Conservation (phyloP, 2,888 invertebrate species). For the Diloba caeruleocephala region DNA sequence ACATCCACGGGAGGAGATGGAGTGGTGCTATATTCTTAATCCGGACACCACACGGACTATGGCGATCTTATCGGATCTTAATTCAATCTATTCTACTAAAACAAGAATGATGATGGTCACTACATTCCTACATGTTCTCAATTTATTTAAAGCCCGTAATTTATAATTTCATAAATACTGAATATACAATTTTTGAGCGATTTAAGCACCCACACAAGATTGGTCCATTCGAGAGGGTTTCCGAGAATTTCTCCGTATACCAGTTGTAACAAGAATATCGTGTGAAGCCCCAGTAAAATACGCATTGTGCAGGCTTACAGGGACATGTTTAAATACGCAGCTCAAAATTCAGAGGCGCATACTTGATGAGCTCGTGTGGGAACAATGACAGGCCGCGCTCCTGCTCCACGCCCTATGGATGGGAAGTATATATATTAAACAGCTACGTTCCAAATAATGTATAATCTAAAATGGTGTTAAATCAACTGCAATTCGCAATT, state of each 20-base stretch:
- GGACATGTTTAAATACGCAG: slow-evolving; percentile 67
- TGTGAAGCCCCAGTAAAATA: slow-evolving; percentile 55
- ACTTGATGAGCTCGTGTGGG: slow-evolving; percentile 73
- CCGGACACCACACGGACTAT: too few relatives aligned
- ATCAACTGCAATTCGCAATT: slow-evolving; percentile 3
- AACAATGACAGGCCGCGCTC: slow-evolving; percentile 55
- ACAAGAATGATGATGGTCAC: too few relatives aligned
- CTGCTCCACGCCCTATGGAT: slow-evolving; percentile 19
- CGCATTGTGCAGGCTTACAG: slow-evolving; percentile 66
- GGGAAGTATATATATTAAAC: slow-evolving; percentile 42
- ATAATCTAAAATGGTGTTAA: not conserved
- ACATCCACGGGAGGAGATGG: too few relatives aligned
- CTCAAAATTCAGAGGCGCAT: slow-evolving; percentile 73
- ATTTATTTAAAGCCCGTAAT: too few relatives aligned
- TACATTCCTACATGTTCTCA: too few relatives aligned
- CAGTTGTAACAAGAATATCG: slow-evolving; percentile 43
- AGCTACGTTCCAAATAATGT: slow-evolving; percentile 28
- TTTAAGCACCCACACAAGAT: not conserved
- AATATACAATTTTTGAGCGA: not conserved
- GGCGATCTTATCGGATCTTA: too few relatives aligned
- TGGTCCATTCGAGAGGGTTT: slow-evolving; percentile 19
- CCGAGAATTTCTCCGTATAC: slow-evolving; percentile 24
- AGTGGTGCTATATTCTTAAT: too few relatives aligned
- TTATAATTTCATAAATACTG: too few relatives aligned
- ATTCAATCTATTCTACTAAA: too few relatives aligned